Evolutionary conservation across 2,113 vertebrate species (phyloP), one percentile per base, ranked within the genome.

Genomic region (Mungos mungo): DNA sequence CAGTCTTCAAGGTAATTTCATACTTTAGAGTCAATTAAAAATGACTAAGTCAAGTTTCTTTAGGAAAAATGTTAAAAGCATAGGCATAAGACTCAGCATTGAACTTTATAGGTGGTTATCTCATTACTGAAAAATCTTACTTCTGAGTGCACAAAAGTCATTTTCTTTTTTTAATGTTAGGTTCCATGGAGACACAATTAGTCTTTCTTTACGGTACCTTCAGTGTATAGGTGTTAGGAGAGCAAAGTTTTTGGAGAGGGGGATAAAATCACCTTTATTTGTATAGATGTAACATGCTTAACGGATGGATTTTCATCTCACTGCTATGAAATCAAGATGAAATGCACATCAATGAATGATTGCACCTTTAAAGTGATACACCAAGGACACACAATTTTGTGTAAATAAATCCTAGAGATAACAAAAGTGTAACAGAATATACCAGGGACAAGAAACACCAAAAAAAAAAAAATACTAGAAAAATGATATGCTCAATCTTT

Each of bases 401-500:
- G 91, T 93, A 97, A 97, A 97, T 96, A 98, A 41, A 97, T 97
- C 35, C 66, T 50, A 19, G 45, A 96, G 93, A 92, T 96, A 97
- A 97, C 31, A 97, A 97, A 98, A 86, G 66, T 74, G 65, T 85
- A 98, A 92, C 82, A 57, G 93, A 98, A 98, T 65, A 80, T 98
- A 97, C 93, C 92, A 88, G 95, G 90, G 93, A 97, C 98, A 98
- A 97, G 50, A 85, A 84, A 90, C 86, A 96, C 5, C 93, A 35
- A 33, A 60, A 41, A 93, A 35, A 33, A 60, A 41, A 76, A 41
- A 76, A 3, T n/a, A 52, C 93, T 86, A 95, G 69, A 52, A 25
- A 69, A 88, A 88, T 81, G 83, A 35, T 29, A 71, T 93, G 88
- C 96, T 98, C 94, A 97, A 96, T 98, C 95, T 98, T 98, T 69